Base-by-base conservation (phyloP, 2,113 vertebrate species). In the Pungitius pungitius region DNA sequence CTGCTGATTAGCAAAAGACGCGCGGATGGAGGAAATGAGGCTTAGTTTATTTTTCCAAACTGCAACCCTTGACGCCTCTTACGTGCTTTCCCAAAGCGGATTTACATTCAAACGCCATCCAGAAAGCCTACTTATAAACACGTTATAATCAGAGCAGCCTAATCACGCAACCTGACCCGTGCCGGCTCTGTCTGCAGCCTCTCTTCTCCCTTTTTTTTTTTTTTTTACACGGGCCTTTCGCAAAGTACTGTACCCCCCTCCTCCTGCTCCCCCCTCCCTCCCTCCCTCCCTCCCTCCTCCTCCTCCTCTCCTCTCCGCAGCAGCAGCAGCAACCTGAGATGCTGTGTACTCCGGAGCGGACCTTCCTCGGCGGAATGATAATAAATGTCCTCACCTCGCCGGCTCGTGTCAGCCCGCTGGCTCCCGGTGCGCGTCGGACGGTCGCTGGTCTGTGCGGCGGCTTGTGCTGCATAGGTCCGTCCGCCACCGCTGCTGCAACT, bases 321-420 rank as follows among this genome's bases (percentile, higher is more conserved):
- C 88, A 35, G 33, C 33, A 7, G 33, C 33, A 85, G 89, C 87
- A 90, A 92, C 87, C 89, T 90, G 88, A 92, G 91, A 91, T 91
- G 91, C 85, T 89, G 83, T 65, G 65, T 65, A 33, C 57, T 75
- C 80, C 65, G 45, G 75, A 87, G 67, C 60, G 12, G 42, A 77
- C 7, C 27, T 17, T 3, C 82, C 63, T 73, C 79, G 52, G 56
- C 66, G 33, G 33, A 35, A 8, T 8, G 33, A 35, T 35, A 35
- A 35, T 35, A 35, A 35, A 35, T 35, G 33, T 35, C 14, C 40
- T 42, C 84, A 88, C 87, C 90, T 89, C 80, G 18, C 74, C 85
- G 80, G 81, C 75, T 85, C 1, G 63, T 82, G 79, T 85, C 88
- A 85, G 78, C 74, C 75, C 75, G 40, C 66, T 33, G 71, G 65